Evolutionary conservation across 1,140 invertebrate species (phyloP), one percentile per base, ranked within the genome.

Genomic region (Drosophila hydei): DNA sequence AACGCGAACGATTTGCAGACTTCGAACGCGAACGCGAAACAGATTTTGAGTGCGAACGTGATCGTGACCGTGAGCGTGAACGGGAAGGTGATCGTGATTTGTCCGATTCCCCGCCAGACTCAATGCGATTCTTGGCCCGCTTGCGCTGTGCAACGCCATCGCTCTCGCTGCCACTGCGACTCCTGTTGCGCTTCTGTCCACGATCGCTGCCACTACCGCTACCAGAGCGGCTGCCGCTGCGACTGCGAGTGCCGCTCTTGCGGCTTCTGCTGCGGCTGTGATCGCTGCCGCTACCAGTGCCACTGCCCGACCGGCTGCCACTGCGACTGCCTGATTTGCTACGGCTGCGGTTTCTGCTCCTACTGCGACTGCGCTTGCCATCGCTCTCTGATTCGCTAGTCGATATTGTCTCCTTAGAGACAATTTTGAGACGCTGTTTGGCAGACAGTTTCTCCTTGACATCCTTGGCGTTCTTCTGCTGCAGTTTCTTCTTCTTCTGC

Each of bases 341-440:
- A 5, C 48, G 45, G 12, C 19, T 47, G 3, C 45, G 11, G 14
- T 16, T 47, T n/a, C 43, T 56, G 2, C 51, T 51, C 36, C 77
- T 59, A 0, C 90, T 91, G 9, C 71, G 59, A 9, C 91, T 92
- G 19, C 84, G 75, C 27, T 83, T 92, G 74, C 92, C 91, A 40
- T 97, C 97, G 50, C 96, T 97, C 52, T 98, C 97, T 0, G 96
- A 97, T 85, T 98, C 97, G 78, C 96, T 97, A 0, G 97, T 98
- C 0, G 98, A 99, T 62, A 99, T 98, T 0, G 97, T 98, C 69
- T 97, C 98, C 92, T 99, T 99, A 0, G 98, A 99, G 0, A 98
- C 95, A 81, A 99, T 96, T 90, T 97, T 96, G 16, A 95, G 93
- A 48, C 97, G 96, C 88, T 97, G 96, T 92, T 97, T 98, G 4